These are phyloP conservation scores for Zhengitettix transpicula DNA, from an alignment of 2,888 invertebrate species.

Conservation along the genomic window DNA sequence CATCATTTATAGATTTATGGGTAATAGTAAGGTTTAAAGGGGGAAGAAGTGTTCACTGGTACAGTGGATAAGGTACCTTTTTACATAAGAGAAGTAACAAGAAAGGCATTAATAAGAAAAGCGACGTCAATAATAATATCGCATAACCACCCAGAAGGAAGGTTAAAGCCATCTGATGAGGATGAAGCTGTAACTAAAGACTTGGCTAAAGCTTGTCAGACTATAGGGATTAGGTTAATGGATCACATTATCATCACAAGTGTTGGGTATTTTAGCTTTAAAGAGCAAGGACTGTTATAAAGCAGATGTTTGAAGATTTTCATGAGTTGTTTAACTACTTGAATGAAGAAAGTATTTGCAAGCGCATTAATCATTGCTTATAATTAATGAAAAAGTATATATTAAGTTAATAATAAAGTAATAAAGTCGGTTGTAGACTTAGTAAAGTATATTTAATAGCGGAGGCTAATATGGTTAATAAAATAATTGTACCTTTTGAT, in stretches of 20 bases:
- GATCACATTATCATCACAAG: slow-evolving; percentile 1
- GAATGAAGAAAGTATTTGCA: too few relatives aligned
- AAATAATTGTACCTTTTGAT: neutral
- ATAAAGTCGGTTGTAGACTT: too few relatives aligned
- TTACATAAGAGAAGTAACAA: too few relatives aligned
- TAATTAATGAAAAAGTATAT: neutral
- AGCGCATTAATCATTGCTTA: too few relatives aligned
- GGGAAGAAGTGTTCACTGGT: too few relatives aligned
- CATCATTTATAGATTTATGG: too few relatives aligned
- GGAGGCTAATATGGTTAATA: neutral
- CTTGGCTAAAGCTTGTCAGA: neutral
- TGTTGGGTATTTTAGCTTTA: neutral
- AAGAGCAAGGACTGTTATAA: neutral
- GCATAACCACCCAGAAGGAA: slow-evolving; percentile 1
- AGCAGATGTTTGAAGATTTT: too few relatives aligned
- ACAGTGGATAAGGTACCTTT: too few relatives aligned
- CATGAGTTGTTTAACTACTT: too few relatives aligned
- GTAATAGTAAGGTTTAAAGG: too few relatives aligned
- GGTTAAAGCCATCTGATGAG: slow-evolving; percentile 1
- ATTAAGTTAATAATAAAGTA: neutral
- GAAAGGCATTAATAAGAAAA: slow-evolving; percentile 2
- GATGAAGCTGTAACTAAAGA: neutral
- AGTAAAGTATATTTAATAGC: neutral
- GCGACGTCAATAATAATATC: slow-evolving; percentile 1
- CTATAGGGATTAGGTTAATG: neutral